These are phyloP conservation scores for Galerucella calmariensis DNA, from an alignment of 2,888 invertebrate genomes.

Conservation along the genomic window DNA sequence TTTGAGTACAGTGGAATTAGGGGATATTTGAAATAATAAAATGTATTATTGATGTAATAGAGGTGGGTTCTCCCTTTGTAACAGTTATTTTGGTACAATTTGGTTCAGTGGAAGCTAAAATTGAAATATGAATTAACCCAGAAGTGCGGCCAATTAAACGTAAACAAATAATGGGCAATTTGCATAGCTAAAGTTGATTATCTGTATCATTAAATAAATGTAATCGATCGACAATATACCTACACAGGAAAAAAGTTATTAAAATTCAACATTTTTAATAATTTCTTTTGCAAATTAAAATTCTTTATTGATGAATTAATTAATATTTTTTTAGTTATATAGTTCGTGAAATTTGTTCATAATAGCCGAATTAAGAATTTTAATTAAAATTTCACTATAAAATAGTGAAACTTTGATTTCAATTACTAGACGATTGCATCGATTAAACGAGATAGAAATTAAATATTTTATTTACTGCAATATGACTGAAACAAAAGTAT, in stretches of 20 bases:
- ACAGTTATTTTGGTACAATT: background rate
- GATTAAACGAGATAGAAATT: background rate
- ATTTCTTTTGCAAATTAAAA: background rate
- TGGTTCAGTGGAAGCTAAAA: background rate
- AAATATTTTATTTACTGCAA: background rate
- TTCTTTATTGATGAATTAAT: background rate
- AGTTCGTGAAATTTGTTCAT: too few relatives aligned
- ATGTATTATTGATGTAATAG: background rate
- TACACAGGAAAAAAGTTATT: background rate
- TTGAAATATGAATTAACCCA: background rate
- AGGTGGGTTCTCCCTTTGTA: background rate
- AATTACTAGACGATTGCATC: background rate
- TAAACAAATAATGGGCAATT: conserved; percentile 2
- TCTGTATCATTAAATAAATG: background rate
- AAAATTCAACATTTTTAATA: background rate
- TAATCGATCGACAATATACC: background rate
- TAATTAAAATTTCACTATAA: background rate
- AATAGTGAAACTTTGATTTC: background rate
- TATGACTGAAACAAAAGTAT: conserved; percentile 1
- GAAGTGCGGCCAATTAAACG: background rate
- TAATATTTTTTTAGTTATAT: background rate
- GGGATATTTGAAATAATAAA: too few relatives aligned
- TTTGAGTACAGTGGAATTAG: too few relatives aligned
- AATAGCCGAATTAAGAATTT: background rate
- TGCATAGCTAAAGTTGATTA: background rate